A percentile compares a stretch with the other conserved stretches of the same genome.
Conservation (phyloP, 2,797 vertebrate species). For the Gymnoscopelus braueri region DNA sequence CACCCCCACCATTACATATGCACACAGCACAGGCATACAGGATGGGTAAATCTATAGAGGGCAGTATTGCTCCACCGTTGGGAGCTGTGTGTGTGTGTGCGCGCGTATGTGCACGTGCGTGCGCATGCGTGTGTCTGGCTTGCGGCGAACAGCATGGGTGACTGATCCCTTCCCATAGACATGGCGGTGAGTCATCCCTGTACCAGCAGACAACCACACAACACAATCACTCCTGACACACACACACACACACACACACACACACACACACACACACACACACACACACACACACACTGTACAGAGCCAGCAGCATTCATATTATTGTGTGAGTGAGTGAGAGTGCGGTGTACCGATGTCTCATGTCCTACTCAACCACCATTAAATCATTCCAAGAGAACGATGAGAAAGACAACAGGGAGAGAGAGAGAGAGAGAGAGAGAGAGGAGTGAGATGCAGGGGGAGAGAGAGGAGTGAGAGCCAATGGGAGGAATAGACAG, state of each 20-base stretch:
- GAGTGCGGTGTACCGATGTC: constrained; percentile 55
- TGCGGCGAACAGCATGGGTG: constrained; percentile 36
- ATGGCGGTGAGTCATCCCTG: constrained; percentile 65
- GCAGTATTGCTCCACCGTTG: constrained; percentile 61
- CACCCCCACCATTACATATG: background rate
- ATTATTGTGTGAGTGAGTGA: constrained; percentile 33
- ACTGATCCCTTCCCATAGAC: constrained; percentile 68
- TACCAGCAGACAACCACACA: constrained; percentile 52
- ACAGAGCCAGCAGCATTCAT: constrained; percentile 6
- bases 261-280: too few species aligned
- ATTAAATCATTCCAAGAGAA: constrained; percentile 57
- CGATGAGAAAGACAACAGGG: constrained; percentile 34
- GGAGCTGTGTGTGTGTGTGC: constrained; percentile 11
- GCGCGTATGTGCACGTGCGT: constrained; percentile 42
- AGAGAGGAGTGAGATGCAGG: background rate
- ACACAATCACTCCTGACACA: constrained; percentile 49
- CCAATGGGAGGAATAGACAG: too few species aligned
- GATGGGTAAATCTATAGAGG: constrained; percentile 48
- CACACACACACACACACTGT: too few species aligned
- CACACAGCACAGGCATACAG: constrained; percentile 1
- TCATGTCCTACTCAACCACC: constrained; percentile 47
- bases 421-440: constrained; percentile 18
- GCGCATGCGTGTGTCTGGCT: background rate
- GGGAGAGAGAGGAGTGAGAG: background rate
- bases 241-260: too few species aligned